Evolutionary conservation across 1,140 invertebrate species (phyloP), one percentile per base, ranked within the genome.

Genomic region (Sarcophaga bullata): DNA sequence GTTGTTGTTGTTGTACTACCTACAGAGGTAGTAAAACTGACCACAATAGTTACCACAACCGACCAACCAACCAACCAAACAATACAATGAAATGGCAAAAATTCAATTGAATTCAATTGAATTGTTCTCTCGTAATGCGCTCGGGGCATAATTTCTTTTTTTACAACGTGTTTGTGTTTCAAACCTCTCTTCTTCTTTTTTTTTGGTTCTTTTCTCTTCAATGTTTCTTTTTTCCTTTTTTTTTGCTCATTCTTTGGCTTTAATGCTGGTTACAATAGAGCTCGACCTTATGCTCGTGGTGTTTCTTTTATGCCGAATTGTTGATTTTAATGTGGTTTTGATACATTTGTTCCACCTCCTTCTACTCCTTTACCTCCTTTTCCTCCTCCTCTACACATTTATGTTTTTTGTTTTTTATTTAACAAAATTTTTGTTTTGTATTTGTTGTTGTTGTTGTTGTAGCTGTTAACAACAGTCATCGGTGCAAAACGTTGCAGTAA

Each of bases 251-350:
- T 37, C 25, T 37, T 37, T 37, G 4, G 25, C 25, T 37, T 37
- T 37, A 37, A 37, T 37, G 25, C 25, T 37, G 25, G 25, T 37
- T 37, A 37, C 25, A n/a, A n/a, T n/a, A 37, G 25, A 37, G 10
- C 54, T 58, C 15, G 1, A 58, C n/a, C n/a, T 58, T n/a, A n/a
- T n/a, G 13, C 13, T 11, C 54, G 3, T 58, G 13, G 54, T 58
- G 52, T 58, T 58, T 58, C n/a, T 58, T 58, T 58, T 19, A 37
- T 37, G 25, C 19, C 6, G 62, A 19, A 10, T 68, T 68, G 62
- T 68, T 68, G 62, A 68, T 68, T 68, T 68, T 68, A 68, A 68
- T 68, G 62, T 68, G 62, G 62, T 68, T 68, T 68, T 68, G 62
- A 68, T 68, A 68, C 17, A 19, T 19, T 68, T 68, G n/a, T 68